Conservation (phyloP, 2,113 vertebrate species). For the Mobula hypostoma region DNA sequence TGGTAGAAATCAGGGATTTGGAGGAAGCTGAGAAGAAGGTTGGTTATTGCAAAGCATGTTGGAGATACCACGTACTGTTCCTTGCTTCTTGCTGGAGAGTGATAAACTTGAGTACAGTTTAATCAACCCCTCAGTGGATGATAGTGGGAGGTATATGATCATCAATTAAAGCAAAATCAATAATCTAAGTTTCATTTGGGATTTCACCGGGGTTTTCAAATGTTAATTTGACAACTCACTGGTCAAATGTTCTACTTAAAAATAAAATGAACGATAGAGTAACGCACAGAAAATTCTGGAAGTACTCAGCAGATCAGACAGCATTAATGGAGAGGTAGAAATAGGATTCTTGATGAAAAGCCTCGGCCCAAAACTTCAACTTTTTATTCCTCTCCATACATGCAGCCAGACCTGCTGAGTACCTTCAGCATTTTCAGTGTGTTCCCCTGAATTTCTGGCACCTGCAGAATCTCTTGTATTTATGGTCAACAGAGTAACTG, state of each 20-base stretch:
- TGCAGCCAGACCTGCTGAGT: no score
- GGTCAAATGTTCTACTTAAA: background rate
- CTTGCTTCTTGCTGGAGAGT: background rate
- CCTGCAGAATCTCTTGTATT: no score
- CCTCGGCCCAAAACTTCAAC: no score
- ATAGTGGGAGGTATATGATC: background rate
- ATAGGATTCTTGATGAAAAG: no score
- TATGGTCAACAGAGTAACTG: conserved; percentile 60
- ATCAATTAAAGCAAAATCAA: background rate
- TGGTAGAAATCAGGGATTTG: background rate
- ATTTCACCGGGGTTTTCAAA: background rate
- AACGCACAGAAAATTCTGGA: conserved; percentile 38
- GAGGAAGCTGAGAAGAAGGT: background rate
- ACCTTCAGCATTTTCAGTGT: no score
- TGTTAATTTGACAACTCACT: background rate
- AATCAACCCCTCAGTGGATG: background rate
- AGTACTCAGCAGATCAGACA: no score
- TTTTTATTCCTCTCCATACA: no score
- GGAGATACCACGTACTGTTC: no score
- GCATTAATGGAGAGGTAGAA: no score
- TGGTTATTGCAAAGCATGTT: background rate
- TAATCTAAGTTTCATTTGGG: background rate
- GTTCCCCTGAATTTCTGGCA: no score
- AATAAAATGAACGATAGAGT: conserved; percentile 55
- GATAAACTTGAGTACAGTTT: background rate